Percentiles rank a stretch among this genome's conserved stretches.
These are phyloP conservation scores for Scaptomyza pallida DNA, from an alignment of 1,140 invertebrate species.

Conservation along the genomic window DNA sequence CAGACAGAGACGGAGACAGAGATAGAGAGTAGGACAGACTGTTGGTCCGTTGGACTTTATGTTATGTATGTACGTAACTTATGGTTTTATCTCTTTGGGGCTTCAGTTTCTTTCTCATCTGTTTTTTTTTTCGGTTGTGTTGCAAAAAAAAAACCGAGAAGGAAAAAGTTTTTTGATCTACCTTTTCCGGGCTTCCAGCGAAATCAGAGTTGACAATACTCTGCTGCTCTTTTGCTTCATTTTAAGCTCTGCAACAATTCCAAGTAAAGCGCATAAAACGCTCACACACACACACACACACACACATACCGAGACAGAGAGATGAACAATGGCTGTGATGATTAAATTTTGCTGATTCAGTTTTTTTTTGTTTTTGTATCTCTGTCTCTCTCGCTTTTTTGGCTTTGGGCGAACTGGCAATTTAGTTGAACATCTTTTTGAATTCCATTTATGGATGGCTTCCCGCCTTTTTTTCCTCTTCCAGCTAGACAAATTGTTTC, in stretches of 20 bases:
- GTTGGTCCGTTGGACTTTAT: slow-evolving; percentile 16
- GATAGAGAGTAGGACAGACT: slow-evolving; percentile 1
- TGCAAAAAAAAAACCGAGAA: neutral
- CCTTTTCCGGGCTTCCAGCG: slow-evolving; percentile 30
- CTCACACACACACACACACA: slow-evolving; percentile 15
- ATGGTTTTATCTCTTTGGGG: slow-evolving; percentile 29
- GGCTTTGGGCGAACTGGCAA: slow-evolving; percentile 2
- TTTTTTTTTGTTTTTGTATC: slow-evolving; percentile 29
- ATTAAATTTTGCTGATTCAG: slow-evolving; percentile 75
- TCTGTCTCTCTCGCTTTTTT: slow-evolving; percentile 12
- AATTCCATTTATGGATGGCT: slow-evolving; percentile 34
- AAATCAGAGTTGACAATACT: slow-evolving; percentile 32
- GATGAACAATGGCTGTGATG: slow-evolving; percentile 40
- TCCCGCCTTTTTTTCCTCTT: neutral
- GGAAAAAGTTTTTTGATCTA: slow-evolving; percentile 17
- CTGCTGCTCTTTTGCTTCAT: slow-evolving; percentile 9
- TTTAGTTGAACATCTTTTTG: slow-evolving; percentile 8
- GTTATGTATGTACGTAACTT: slow-evolving; percentile 36
- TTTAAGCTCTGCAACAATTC: slow-evolving; percentile 55
- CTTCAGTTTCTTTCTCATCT: neutral
- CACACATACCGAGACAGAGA: slow-evolving; percentile 14
- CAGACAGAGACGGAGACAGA: slow-evolving; percentile 3
- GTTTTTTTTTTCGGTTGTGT: too few species aligned
- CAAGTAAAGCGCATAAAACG: slow-evolving; percentile 55
- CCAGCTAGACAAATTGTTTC: slow-evolving; percentile 24